phyloP scores from a whole-genome alignment of 2,888 invertebrate genomes.

The Rotaria macrura region DNA sequence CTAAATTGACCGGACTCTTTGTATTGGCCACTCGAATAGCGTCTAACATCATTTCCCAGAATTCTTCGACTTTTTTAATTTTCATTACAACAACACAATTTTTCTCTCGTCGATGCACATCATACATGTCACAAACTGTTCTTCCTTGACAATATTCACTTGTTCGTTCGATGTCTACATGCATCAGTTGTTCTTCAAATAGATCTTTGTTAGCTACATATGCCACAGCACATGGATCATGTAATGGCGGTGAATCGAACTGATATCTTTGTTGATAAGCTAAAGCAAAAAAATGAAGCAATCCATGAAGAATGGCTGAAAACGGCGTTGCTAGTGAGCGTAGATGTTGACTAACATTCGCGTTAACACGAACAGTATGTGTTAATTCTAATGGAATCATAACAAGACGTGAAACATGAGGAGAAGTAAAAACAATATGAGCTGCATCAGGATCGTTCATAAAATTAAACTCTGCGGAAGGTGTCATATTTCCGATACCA shows the following conservation, averaged over 20 bases:
- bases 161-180: slow-evolving; percentile 27
- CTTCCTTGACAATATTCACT: slow-evolving; percentile 29
- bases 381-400: slow-evolving; percentile 33
- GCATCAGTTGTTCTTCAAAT: slow-evolving; percentile 30
- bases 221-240: slow-evolving; percentile 31
- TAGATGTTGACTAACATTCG: not conserved
- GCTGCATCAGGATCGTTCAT: slow-evolving; percentile 31
- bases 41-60: slow-evolving; percentile 27
- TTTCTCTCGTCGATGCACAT: slow-evolving; percentile 19
- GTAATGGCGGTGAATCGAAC: slow-evolving; percentile 27
- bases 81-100: slow-evolving; percentile 27
- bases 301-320: slow-evolving; percentile 2
- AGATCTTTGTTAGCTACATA: slow-evolving; percentile 16
- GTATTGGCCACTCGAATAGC: slow-evolving; percentile 22
- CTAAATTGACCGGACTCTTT: slow-evolving; percentile 24
- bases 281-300: slow-evolving; percentile 24
- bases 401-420: slow-evolving; percentile 22
- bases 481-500: slow-evolving; percentile 27
- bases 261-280: slow-evolving; percentile 24
- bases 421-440: slow-evolving; percentile 28
- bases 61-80: slow-evolving; percentile 22
- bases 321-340: slow-evolving; percentile 1
- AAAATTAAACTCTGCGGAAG: slow-evolving; percentile 29
- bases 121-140: slow-evolving; percentile 29
- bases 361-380: slow-evolving; percentile 24